phyloP scores from a whole-genome alignment of 2,888 invertebrate genomes.

The Drosophila niveifrons region DNA sequence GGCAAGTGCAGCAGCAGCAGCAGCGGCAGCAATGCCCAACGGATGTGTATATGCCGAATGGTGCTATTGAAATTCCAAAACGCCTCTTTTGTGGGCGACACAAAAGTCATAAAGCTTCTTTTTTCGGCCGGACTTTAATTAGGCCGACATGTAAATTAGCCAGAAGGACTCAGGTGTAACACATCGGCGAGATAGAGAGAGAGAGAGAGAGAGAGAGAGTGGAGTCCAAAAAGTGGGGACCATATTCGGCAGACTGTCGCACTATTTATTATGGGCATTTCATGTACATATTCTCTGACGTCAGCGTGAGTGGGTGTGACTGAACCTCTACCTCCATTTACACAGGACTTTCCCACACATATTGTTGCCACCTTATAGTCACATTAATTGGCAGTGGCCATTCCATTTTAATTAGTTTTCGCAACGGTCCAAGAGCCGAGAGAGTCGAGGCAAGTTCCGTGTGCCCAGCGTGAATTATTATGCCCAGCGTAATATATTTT shows the following conservation, averaged over 20 bases:
- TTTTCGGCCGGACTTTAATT: constrained; percentile 69
- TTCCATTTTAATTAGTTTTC: constrained; percentile 80
- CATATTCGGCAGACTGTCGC: constrained; percentile 10
- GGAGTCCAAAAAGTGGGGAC: not conserved
- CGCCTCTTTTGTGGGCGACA: constrained; percentile 52
- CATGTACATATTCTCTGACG: constrained; percentile 15
- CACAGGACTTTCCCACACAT: constrained; percentile 1
- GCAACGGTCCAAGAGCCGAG: constrained; percentile 69
- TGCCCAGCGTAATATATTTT: constrained; percentile 68
- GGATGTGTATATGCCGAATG: constrained; percentile 37
- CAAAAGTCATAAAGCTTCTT: constrained; percentile 77
- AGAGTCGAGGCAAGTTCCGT: constrained; percentile 40
- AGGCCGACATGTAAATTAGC: constrained; percentile 75
- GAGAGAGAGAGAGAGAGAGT: too few relatives aligned
- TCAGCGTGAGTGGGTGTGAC: constrained; percentile 28
- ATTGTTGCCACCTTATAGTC: constrained; percentile 51
- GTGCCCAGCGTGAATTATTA: constrained; percentile 71
- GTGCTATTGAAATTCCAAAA: constrained; percentile 75
- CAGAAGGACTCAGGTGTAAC: constrained; percentile 54
- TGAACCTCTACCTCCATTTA: not conserved
- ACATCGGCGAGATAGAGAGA: constrained; percentile 4
- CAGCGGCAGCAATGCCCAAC: constrained; percentile 32
- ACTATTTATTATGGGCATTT: constrained; percentile 51
- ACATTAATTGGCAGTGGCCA: constrained; percentile 78
- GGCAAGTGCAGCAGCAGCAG: constrained; percentile 35